These are phyloP conservation scores for Synergus gifuensis DNA, from an alignment of 2,888 invertebrate species.

Conservation along the genomic window DNA sequence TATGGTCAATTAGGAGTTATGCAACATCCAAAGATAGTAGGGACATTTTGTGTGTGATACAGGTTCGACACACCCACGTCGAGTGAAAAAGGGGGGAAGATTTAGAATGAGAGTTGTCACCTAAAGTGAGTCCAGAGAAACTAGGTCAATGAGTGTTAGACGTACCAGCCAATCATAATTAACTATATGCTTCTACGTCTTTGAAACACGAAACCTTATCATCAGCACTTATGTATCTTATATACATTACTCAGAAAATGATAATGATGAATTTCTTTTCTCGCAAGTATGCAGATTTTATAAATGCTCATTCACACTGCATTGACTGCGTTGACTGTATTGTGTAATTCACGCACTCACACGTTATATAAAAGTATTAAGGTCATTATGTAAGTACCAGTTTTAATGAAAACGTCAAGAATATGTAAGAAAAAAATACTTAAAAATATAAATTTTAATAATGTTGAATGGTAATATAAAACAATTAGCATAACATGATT, in stretches of 20 bases:
- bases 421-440: background rate
- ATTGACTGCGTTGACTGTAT: background rate
- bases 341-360: background rate
- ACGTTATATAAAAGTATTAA: slow-evolving; percentile 2
- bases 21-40: background rate
- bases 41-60: background rate
- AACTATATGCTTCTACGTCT: slow-evolving; percentile 14
- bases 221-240: background rate
- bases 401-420: background rate
- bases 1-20: slow-evolving; percentile 10
- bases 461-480: too few species aligned
- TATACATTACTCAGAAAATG: background rate
- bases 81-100: background rate
- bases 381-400: slow-evolving; percentile 18
- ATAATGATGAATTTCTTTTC: background rate
- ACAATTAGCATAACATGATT: too few species aligned
- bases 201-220: background rate
- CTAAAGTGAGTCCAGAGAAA: slow-evolving; percentile 21
- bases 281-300: background rate
- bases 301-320: background rate
- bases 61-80: slow-evolving; percentile 7
- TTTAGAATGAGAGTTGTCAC: slow-evolving; percentile 32
- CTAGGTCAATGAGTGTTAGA: slow-evolving; percentile 24
- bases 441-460: background rate
- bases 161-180: slow-evolving; percentile 18